A percentile compares a stretch with the other conserved stretches of the same genome.
Conservation (phyloP, 2,888 invertebrate genomes). For the Baccha elongata region DNA sequence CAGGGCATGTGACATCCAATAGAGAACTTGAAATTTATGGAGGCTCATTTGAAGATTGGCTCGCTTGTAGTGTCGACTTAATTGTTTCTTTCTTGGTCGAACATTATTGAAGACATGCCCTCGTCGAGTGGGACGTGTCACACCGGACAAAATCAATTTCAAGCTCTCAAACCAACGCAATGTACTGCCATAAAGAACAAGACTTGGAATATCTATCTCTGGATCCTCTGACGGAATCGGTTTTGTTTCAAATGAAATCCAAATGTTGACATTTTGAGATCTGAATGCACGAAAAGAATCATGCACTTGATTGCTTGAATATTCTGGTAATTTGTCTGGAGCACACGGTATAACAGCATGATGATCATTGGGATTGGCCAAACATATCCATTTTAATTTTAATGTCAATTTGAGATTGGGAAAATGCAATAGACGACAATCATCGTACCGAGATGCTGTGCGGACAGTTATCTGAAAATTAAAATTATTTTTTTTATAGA, state of each 20-base stretch:
- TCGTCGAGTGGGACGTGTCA: conserved; percentile 96
- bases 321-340: conserved; percentile 97
- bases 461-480: conserved; percentile 87
- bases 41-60: conserved; percentile 93
- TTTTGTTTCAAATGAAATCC: conserved; percentile 90
- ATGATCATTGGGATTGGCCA: conserved; percentile 97
- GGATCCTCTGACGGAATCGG: conserved; percentile 83
- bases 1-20: conserved; percentile 99
- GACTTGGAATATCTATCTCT: conserved; percentile 86
- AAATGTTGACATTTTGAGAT: conserved; percentile 91
- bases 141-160: conserved; percentile 94
- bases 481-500: neutral
- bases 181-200: conserved; percentile 95
- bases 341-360: conserved; percentile 97
- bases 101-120: conserved; percentile 94
- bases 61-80: conserved; percentile 95
- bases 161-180: conserved; percentile 97
- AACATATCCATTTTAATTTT: conserved; percentile 94
- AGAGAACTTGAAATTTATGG: conserved; percentile 90
- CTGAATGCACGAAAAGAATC: conserved; percentile 98
- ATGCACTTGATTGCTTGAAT: conserved; percentile 97
- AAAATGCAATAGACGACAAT: conserved; percentile 95
- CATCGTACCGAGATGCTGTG: conserved; percentile 99
- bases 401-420: conserved; percentile 93
- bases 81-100: conserved; percentile 92